phyloP scores from a whole-genome alignment of 2,113 vertebrate species.

The Centropus bengalensis region DNA sequence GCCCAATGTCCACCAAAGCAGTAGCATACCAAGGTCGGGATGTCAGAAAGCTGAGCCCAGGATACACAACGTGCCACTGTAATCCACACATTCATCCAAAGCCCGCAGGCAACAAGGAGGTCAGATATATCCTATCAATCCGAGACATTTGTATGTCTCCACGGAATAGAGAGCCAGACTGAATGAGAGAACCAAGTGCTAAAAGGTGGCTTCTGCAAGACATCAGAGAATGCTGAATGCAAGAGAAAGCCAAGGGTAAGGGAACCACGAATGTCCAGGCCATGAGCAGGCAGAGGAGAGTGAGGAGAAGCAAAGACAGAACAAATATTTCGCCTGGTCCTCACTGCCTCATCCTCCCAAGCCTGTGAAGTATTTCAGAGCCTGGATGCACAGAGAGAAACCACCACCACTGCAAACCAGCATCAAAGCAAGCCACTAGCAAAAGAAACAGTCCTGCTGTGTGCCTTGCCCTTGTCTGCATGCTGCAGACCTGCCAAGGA shows the following conservation, averaged over 20 bases:
- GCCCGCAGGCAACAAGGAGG: not conserved
- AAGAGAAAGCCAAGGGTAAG: not conserved
- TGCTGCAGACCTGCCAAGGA: fast-evolving
- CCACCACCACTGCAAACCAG: not conserved
- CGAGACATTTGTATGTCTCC: not conserved
- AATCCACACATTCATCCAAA: not conserved
- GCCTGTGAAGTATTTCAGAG: not conserved
- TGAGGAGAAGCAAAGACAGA: not conserved
- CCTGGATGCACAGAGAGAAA: not conserved
- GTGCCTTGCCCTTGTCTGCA: not conserved
- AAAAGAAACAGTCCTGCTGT: not conserved
- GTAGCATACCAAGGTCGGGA: not conserved
- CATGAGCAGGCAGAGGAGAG: not conserved
- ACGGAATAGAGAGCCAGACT: not conserved
- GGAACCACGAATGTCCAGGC: not conserved
- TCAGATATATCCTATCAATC: not conserved
- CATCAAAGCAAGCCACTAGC: fast-evolving
- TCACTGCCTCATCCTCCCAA: not conserved
- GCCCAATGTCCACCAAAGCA: not conserved
- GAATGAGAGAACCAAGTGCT: not conserved
- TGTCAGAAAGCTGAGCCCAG: not conserved
- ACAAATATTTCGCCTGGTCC: not conserved
- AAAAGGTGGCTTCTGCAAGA: not conserved
- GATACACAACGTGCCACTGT: fast-evolving
- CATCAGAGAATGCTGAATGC: not conserved